Percentiles rank a stretch among this genome's conserved stretches.
Conservation (phyloP, 1,140 invertebrate genomes). For the Sminthurides bifidus region DNA sequence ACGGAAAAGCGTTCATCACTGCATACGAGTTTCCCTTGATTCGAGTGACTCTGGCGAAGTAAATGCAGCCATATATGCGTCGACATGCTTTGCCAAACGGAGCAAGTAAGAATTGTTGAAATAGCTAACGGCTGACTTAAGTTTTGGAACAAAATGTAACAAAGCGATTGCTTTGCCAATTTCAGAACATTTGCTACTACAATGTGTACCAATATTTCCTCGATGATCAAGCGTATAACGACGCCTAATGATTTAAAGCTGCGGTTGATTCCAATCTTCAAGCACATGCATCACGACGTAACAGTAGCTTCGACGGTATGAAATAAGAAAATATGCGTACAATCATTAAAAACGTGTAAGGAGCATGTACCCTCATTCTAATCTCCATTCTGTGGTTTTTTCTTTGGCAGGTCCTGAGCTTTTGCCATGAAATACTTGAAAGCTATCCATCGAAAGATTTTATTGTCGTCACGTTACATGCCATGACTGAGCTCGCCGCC, state of each 20-base stretch:
- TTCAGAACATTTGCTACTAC: conserved; percentile 81
- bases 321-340: too few species aligned
- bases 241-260: conserved; percentile 85
- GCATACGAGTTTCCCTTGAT: conserved; percentile 78
- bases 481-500: conserved; percentile 73
- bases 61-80: conserved; percentile 88
- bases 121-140: background rate
- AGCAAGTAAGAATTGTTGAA: conserved; percentile 52
- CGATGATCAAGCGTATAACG: conserved; percentile 85
- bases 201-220: conserved; percentile 87
- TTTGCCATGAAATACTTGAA: conserved; percentile 69
- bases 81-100: conserved; percentile 79
- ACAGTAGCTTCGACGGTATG: conserved; percentile 69
- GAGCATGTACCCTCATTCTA: too few species aligned
- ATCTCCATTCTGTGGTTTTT: too few species aligned
- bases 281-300: conserved; percentile 88
- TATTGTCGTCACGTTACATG: conserved; percentile 70
- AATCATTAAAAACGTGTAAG: too few species aligned
- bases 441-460: conserved; percentile 81
- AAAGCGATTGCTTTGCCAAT: too few species aligned
- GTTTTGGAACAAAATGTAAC: conserved; percentile 5
- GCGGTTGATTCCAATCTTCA: conserved; percentile 75
- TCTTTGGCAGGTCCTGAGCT: conserved; percentile 45
- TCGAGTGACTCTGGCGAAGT: conserved; percentile 91
- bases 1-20: conserved; percentile 87